Evolutionary conservation across 2,888 invertebrate genomes (phyloP).

Genomic region (Malacosoma neustria): DNA sequence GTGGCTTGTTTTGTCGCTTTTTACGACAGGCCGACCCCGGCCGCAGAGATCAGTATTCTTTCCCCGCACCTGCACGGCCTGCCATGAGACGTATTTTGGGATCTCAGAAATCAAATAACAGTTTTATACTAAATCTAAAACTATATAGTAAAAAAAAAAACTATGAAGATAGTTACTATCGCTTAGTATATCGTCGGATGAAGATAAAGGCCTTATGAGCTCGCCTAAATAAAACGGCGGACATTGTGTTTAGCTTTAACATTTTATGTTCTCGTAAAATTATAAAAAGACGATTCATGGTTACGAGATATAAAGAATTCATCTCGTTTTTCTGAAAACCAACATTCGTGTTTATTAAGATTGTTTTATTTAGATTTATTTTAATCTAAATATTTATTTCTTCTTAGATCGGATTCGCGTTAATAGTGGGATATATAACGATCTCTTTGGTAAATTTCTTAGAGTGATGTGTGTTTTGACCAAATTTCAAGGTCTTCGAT

Average conservation of each 20-base stretch:
- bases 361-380: not conserved
- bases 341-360: not conserved
- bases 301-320: not conserved
- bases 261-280: constrained; percentile 24
- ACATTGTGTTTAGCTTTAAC: constrained; percentile 10
- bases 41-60: too few species aligned
- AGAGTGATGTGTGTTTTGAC: too few species aligned
- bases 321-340: not conserved
- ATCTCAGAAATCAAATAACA: too few species aligned
- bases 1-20: too few species aligned
- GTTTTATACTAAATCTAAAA: not conserved
- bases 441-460: too few species aligned
- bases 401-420: too few species aligned
- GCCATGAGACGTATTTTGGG: too few species aligned
- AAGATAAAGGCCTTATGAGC: not conserved
- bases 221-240: constrained; percentile 7
- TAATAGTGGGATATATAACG: too few species aligned
- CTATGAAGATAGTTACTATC: not conserved
- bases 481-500: too few species aligned
- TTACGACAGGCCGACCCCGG: too few species aligned
- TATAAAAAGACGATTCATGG: constrained; percentile 15
- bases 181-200: not conserved
- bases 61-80: too few species aligned
- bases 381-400: not conserved
- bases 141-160: not conserved